These are phyloP conservation scores for Ochropacha duplaris DNA, from an alignment of 2,888 invertebrate genomes.

Conservation along the genomic window DNA sequence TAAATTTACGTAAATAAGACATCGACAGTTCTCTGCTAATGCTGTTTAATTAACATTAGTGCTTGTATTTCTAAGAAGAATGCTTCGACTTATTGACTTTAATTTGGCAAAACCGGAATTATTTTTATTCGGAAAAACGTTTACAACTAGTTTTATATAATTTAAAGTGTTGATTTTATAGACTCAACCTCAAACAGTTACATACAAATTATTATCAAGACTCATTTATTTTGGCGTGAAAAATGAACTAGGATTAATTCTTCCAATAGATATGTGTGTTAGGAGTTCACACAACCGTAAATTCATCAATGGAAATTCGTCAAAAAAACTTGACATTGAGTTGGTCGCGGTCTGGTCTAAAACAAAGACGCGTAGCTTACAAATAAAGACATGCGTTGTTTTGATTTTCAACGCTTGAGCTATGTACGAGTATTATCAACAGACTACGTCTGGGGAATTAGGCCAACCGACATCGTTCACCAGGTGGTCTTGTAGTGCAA, in stretches of 20 bases:
- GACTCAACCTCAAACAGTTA: neutral
- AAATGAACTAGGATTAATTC: too few species aligned
- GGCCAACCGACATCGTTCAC: neutral
- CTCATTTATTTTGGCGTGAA: too few species aligned
- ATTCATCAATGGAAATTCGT: too few species aligned
- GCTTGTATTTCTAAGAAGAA: neutral
- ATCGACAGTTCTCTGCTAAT: neutral
- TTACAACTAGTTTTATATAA: neutral
- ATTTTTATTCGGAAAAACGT: neutral
- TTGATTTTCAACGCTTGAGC: too few species aligned
- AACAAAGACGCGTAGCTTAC: neutral
- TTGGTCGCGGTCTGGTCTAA: neutral
- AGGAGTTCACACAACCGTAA: too few species aligned
- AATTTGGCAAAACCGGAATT: neutral
- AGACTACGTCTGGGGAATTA: too few species aligned
- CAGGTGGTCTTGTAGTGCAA: neutral
- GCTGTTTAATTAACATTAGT: neutral
- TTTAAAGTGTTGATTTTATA: neutral
- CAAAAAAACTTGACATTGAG: neutral
- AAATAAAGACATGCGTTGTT: neutral
- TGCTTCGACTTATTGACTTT: neutral
- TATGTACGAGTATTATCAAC: too few species aligned
- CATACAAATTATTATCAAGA: too few species aligned
- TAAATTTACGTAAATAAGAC: neutral
- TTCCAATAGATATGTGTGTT: too few species aligned